Base-by-base conservation (phyloP, 2,797 vertebrate species). In the Setipinna tenuifilis region DNA sequence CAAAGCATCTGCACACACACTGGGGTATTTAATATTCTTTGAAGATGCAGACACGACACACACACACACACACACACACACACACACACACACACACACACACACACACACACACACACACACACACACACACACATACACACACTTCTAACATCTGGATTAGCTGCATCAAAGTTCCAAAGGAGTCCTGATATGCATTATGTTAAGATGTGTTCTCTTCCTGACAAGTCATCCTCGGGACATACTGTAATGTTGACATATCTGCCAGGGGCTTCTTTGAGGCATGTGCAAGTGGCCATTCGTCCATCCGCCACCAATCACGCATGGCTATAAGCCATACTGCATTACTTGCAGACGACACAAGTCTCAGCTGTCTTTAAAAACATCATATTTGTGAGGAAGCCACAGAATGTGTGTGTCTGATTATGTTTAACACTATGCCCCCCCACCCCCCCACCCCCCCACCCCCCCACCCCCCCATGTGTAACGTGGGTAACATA, bases 21-120 rank as follows among this genome's bases (percentile, higher is more conserved):
- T 71, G 65, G 17, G 28, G 28, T 31, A 28, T 25, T 68, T 62
- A 0, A 62, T 19, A 62, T 62, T n/a, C 61, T 62, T 68, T 28
- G 62, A 68, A 35, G 50, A 54, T 14, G 50, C 50, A 54, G 50
- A 10, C 50, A 54, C 50, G 10, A 14, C 50, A 54, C 9, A 54
- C 25, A 3, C 41, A 25, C 84, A 83, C 83, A 84, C 85, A 62
- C 85, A 83, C 68, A 85, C 19, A 48, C 25, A 3, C 41, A 25
- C 84, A 83, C 83, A 84, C 85, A 62, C 85, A 83, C 68, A 85
- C 19, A 48, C 25, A 3, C 41, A 25, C 84, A 83, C 83, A 84
- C 85, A 62, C 85, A 83, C 68, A 85, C 19, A 48, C 25, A 3
- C 41, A 25, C 84, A 83, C 83, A 84, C 85, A 62, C 85, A 83